Evolutionary conservation across 1,140 invertebrate species (phyloP).

Genomic region (Drosophila kanapiae): DNA sequence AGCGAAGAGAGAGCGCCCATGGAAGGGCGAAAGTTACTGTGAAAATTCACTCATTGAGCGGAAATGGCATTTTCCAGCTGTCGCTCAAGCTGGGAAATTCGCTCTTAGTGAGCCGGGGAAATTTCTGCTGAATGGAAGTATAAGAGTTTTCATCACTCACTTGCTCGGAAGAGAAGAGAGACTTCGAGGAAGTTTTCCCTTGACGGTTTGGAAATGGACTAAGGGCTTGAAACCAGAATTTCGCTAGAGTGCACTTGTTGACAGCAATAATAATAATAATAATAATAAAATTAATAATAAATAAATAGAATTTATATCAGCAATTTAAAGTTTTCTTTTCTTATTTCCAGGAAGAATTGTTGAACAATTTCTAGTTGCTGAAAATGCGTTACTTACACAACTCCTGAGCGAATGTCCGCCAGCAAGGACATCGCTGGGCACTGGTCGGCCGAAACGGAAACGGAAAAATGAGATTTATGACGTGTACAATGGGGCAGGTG

Average conservation of each 20-base stretch:
- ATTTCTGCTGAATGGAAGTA: slow-evolving; percentile 57
- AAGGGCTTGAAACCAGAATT: slow-evolving; percentile 24
- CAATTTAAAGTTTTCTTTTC: too few species aligned
- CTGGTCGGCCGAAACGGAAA: slow-evolving; percentile 65
- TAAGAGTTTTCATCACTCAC: slow-evolving; percentile 38
- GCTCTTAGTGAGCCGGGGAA: slow-evolving; percentile 32
- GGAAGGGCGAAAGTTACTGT: not conserved
- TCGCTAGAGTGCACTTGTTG: slow-evolving; percentile 59
- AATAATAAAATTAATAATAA: not conserved
- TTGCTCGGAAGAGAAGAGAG: slow-evolving; percentile 8
- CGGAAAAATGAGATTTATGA: slow-evolving; percentile 84
- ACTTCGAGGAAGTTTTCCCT: slow-evolving; percentile 20
- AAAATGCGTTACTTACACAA: slow-evolving; percentile 23
- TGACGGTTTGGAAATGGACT: slow-evolving; percentile 41
- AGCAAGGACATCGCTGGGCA: slow-evolving; percentile 38
- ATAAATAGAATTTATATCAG: not conserved
- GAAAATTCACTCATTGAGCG: slow-evolving; percentile 35
- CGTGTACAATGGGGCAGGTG: slow-evolving; percentile 62
- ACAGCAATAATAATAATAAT: slow-evolving; percentile 7
- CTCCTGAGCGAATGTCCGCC: not conserved
- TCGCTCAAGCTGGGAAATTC: slow-evolving; percentile 37
- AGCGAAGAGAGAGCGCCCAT: not conserved
- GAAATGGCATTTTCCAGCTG: slow-evolving; percentile 12
- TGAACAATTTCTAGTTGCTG: not conserved
- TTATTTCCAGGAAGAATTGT: not conserved